Evolutionary conservation across 1,140 invertebrate species (phyloP).

Genomic region (Chelonus insularis): DNA sequence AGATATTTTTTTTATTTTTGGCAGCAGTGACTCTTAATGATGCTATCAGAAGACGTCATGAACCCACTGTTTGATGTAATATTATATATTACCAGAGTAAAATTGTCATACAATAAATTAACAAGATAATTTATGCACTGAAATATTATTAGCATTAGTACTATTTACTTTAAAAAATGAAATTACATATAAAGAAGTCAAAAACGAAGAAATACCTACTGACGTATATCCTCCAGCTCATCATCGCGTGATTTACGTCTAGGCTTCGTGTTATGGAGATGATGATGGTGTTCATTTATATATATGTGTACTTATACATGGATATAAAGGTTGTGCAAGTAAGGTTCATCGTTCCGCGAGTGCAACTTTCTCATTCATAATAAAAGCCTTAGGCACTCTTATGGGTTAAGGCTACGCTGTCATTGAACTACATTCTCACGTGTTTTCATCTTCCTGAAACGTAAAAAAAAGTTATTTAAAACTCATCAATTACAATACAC

Average conservation of each 20-base stretch:
- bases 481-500: neutral
- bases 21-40: too few species aligned
- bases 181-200: neutral
- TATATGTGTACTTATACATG: conserved; percentile 14
- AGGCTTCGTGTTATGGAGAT: conserved; percentile 10
- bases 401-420: conserved; percentile 35
- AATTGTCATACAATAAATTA: too few species aligned
- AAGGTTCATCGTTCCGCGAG: conserved; percentile 32
- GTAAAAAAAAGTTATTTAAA: too few species aligned
- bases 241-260: conserved; percentile 28
- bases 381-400: conserved; percentile 28
- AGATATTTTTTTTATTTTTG: too few species aligned
- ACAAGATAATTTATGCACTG: too few species aligned
- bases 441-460: neutral
- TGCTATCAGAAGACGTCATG: too few species aligned
- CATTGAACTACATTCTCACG: conserved; percentile 35
- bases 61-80: too few species aligned
- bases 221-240: conserved; percentile 8
- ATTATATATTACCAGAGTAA: too few species aligned
- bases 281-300: conserved; percentile 14
- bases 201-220: neutral
- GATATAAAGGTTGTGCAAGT: neutral
- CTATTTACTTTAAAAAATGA: too few species aligned
- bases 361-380: conserved; percentile 35
- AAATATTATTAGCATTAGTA: too few species aligned